Evolutionary conservation across 2,797 vertebrate species (phyloP), one percentile per base, ranked within the genome.

Genomic region (Lepus oiostolus): DNA sequence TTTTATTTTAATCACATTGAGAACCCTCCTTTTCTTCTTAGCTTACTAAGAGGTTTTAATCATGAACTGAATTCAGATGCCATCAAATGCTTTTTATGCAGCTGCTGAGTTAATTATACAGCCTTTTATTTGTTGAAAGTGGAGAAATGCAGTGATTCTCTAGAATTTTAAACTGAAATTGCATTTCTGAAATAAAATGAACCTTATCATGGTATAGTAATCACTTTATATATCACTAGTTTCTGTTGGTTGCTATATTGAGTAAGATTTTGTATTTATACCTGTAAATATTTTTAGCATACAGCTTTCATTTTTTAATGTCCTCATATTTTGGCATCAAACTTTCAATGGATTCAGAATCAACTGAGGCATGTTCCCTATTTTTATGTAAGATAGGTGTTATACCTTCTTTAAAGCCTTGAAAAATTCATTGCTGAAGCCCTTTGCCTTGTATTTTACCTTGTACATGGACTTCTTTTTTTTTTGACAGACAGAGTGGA

Each of bases 121-220:
- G 52, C 19, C 30, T 68, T 12, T 79, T 65, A 63, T 17, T 71
- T 71, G 42, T 8, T 79, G 42, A 65, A 90, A 79, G 28, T 17
- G 32, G 65, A 77, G 22, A 79, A 71, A 85, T 47, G 85, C 5
- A 72, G 62, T 58, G 42, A 79, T 79, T 90, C 42, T 77, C 65
- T 71, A 32, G 50, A 79, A 94, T 85, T 89, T 90, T 85, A 79
- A 93, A 79, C 54, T 30, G n/a, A 94, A 85, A 35, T 26, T 63
- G 26, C 16, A 77, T 77, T 89, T 26, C 42, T 85, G 42, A 58
- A 68, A 72, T 79, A 77, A 94, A 85, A 19, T 62, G 30, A 62
- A 24, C 13, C 76, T 70, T 14, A 70, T 62, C 8, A 62, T 32
- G 11, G 30, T 70, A n/a, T 75, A 50, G 65, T 77, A 77, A 89